Conservation (phyloP, 2,113 vertebrate species). For the Pachyramphus minor region DNA sequence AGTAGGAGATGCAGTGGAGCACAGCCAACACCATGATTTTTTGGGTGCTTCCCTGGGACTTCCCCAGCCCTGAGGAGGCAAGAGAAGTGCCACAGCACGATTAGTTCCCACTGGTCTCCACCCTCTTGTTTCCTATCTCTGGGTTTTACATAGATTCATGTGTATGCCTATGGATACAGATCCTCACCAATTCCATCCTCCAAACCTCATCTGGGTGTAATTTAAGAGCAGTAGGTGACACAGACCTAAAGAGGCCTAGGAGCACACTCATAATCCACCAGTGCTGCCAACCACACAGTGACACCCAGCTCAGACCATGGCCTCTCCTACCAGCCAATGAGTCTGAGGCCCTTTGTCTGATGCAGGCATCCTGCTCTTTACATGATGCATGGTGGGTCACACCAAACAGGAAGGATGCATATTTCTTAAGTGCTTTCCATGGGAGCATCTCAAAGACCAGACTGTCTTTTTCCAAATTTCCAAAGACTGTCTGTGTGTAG, state of each 20-base stretch:
- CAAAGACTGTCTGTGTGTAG: background rate
- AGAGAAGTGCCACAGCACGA: background rate
- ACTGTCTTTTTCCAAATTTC: too few species aligned
- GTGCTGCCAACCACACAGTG: background rate
- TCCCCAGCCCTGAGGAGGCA: background rate
- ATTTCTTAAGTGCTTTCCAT: background rate
- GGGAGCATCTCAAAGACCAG: background rate
- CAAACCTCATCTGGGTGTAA: rapidly evolving
- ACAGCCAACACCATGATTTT: background rate
- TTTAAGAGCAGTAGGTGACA: background rate
- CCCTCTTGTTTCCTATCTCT: background rate
- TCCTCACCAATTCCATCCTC: background rate
- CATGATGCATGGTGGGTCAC: background rate
- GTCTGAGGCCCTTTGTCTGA: background rate
- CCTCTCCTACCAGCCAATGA: background rate
- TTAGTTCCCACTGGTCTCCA: background rate
- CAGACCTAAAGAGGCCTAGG: background rate
- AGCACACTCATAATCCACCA: background rate
- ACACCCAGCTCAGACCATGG: background rate
- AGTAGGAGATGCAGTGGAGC: background rate
- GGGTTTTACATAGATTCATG: background rate
- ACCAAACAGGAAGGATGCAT: background rate
- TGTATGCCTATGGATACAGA: background rate
- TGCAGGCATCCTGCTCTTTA: background rate
- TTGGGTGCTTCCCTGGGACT: background rate